These are phyloP conservation scores for Mesocricetus auratus DNA, from an alignment of 2,113 vertebrate species.

Conservation along the genomic window DNA sequence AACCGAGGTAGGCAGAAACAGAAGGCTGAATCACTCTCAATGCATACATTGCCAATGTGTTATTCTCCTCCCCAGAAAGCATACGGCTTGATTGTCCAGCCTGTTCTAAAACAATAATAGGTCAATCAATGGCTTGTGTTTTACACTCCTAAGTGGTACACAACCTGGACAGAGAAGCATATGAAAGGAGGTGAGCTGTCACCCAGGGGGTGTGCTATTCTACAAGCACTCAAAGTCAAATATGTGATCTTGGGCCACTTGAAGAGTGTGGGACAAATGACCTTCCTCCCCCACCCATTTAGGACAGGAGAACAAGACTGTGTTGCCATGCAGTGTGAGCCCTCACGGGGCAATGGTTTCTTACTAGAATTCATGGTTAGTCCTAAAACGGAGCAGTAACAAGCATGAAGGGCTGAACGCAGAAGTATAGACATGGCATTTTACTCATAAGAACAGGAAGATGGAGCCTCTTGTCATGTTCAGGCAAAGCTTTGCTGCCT, in stretches of 20 bases:
- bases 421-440: rapidly evolving
- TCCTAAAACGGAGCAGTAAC: neutral
- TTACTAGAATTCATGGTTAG: neutral
- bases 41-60: neutral
- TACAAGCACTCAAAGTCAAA: neutral
- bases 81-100: neutral
- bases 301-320: neutral
- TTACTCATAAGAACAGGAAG: neutral
- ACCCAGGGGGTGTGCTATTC: neutral
- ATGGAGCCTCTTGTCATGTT: slow-evolving; percentile 27
- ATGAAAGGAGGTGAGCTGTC: neutral
- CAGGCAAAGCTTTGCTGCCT: slow-evolving; percentile 24
- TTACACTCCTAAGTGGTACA: neutral
- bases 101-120: neutral
- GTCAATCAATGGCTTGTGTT: neutral
- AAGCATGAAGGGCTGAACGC: neutral
- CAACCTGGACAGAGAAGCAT: neutral
- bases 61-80: neutral
- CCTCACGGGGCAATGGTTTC: neutral
- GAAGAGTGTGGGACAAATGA: neutral
- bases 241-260: neutral
- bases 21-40: neutral
- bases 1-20: neutral
- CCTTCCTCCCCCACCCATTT: neutral
- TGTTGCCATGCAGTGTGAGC: neutral